phyloP scores from a whole-genome alignment of 2,113 vertebrate genomes.

The Mastomys natalensis region DNA sequence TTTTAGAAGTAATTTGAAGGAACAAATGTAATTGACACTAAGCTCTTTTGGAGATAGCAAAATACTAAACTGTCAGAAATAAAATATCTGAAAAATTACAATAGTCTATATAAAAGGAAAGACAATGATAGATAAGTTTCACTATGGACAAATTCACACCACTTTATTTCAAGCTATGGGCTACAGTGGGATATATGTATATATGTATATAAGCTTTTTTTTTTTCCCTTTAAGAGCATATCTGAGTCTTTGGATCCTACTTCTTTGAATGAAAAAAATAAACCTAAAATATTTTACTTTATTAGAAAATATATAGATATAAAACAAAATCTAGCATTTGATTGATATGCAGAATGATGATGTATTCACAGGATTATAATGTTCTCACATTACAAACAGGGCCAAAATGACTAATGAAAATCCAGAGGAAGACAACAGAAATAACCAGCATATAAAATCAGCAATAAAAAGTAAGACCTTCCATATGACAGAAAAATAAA shows the following conservation, averaged over 20 bases:
- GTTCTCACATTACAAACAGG: constrained; percentile 38
- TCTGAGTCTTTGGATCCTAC: not conserved
- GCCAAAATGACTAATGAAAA: constrained; percentile 58
- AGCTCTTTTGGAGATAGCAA: constrained; percentile 33
- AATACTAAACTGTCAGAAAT: constrained; percentile 1
- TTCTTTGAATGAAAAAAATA: not conserved
- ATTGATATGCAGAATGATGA: not conserved
- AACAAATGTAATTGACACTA: constrained; percentile 38
- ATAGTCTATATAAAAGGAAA: constrained; percentile 20
- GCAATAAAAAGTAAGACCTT: not conserved
- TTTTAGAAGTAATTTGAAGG: constrained; percentile 60
- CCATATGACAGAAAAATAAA: constrained; percentile 1
- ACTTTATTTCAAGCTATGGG: constrained; percentile 6
- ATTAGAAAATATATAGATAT: constrained; percentile 28
- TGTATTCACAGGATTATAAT: constrained; percentile 37
- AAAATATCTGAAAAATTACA: constrained; percentile 57
- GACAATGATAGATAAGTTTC: constrained; percentile 53
- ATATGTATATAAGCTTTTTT: not conserved
- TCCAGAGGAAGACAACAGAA: not conserved
- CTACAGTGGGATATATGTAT: too few species aligned
- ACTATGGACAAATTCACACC: not conserved
- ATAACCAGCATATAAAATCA: not conserved
- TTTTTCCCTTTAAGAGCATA: not conserved
- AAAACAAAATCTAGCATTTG: constrained; percentile 33
- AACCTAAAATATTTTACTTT: not conserved